Conservation (phyloP, 2,888 invertebrate genomes). For the Stramonita haemastoma region DNA sequence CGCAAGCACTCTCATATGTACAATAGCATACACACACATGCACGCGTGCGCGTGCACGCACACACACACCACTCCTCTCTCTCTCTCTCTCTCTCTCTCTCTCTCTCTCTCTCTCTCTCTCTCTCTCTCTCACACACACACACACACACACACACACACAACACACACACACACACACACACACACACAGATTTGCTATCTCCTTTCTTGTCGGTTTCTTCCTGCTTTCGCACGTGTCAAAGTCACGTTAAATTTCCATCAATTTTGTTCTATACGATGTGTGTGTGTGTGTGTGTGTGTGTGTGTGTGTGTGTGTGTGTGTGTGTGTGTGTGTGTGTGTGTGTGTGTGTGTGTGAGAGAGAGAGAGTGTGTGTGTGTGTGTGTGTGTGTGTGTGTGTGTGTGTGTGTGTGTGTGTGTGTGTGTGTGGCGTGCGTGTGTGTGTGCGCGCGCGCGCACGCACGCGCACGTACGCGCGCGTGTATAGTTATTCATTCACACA, state of each 20-base stretch:
- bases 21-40: too few relatives aligned
- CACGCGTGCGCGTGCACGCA: too few relatives aligned
- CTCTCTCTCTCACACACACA: too few relatives aligned
- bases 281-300: slow-evolving; percentile 24
- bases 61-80: too few relatives aligned
- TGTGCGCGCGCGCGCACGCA: not conserved
- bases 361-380: slow-evolving; percentile 19
- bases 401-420: not conserved
- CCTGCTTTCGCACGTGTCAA: not conserved
- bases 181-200: too few relatives aligned
- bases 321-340: slow-evolving; percentile 15
- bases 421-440: too few relatives aligned
- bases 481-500: not conserved
- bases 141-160: too few relatives aligned
- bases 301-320: slow-evolving; percentile 9
- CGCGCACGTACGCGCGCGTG: not conserved
- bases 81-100: too few relatives aligned
- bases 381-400: slow-evolving; percentile 19
- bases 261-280: not conserved
- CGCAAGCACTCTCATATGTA: too few relatives aligned
- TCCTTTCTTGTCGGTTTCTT: not conserved
- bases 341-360: slow-evolving; percentile 29
- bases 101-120: too few relatives aligned
- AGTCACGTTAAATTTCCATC: too few relatives aligned
- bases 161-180: too few relatives aligned